These are phyloP conservation scores for Cynopterus sphinx DNA, from an alignment of 2,797 vertebrate genomes.

Conservation along the genomic window DNA sequence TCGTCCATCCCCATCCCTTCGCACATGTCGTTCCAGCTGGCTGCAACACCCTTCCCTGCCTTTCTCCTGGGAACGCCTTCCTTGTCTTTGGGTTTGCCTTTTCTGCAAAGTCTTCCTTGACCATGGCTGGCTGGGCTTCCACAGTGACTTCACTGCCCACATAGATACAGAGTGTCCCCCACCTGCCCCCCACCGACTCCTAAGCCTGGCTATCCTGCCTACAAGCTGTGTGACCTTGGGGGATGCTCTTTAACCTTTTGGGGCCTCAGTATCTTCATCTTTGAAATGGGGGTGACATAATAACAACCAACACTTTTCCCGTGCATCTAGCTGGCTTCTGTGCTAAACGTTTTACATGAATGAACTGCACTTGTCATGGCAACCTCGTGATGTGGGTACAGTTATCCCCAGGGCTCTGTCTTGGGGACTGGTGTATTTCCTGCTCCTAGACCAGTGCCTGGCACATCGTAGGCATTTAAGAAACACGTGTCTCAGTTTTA, in stretches of 20 bases:
- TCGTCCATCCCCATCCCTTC: neutral
- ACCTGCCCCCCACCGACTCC: accelerated
- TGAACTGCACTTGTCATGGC: neutral
- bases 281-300: neutral
- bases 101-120: neutral
- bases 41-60: neutral
- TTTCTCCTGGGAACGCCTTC: neutral
- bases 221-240: neutral
- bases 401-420: neutral
- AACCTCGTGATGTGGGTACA: neutral
- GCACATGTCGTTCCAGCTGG: neutral
- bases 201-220: neutral
- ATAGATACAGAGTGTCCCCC: neutral
- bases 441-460: neutral
- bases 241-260: neutral
- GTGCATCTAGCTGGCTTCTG: neutral
- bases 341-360: neutral
- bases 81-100: neutral
- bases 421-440: neutral
- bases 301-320: too few species aligned
- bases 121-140: neutral
- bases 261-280: neutral
- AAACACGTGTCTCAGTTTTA: neutral
- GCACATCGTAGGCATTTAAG: neutral
- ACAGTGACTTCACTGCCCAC: neutral